Conservation (phyloP, 2,888 invertebrate species). For the Empis livida region DNA sequence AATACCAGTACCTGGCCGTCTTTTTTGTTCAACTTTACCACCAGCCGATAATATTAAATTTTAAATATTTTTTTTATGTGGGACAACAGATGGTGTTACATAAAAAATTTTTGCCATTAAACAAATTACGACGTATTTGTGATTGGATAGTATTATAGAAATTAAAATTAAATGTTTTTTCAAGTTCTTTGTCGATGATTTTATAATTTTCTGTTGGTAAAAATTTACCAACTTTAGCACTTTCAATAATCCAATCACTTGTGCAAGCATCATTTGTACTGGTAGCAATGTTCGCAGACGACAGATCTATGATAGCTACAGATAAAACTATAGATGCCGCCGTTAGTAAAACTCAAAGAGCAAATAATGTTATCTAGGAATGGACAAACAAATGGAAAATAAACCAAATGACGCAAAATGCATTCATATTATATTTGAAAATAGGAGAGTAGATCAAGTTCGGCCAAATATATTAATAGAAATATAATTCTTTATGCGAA, state of each 20-base stretch:
- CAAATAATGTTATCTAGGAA: no score
- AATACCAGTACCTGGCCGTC: constrained; percentile 60
- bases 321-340: no score
- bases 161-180: constrained; percentile 67
- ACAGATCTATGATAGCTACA: no score
- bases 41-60: constrained; percentile 83
- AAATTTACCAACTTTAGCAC: constrained; percentile 66
- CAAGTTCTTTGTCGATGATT: constrained; percentile 65
- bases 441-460: no score
- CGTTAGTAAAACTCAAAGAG: no score
- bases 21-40: constrained; percentile 68
- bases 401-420: no score
- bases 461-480: no score
- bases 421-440: no score
- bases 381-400: no score
- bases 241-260: constrained; percentile 75
- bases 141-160: constrained; percentile 62
- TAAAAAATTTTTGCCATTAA: constrained; percentile 79
- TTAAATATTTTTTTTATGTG: constrained; percentile 42
- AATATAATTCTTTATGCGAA: no score
- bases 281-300: no score
- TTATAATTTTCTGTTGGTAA: constrained; percentile 64
- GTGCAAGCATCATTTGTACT: constrained; percentile 67
- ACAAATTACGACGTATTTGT: constrained; percentile 57
- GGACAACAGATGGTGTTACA: constrained; percentile 82